phyloP scores from a whole-genome alignment of 1,140 invertebrate species.

The Oscheius sp. region DNA sequence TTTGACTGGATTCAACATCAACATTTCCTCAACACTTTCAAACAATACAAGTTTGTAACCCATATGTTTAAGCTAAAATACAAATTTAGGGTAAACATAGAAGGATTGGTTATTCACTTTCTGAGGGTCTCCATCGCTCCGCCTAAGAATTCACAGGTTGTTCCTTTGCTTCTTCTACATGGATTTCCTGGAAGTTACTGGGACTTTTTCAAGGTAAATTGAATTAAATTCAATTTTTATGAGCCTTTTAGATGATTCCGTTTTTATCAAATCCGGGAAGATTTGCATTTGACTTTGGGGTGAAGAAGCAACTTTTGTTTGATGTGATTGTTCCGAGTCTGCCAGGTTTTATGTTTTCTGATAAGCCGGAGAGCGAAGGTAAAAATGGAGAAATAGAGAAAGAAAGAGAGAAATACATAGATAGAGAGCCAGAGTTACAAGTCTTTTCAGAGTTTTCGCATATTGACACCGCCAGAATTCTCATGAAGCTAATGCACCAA shows the following conservation, averaged over 20 bases:
- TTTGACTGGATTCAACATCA: too few relatives aligned
- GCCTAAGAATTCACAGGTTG: constrained; percentile 20
- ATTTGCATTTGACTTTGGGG: constrained; percentile 47
- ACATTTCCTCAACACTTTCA: too few relatives aligned
- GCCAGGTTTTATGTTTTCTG: constrained; percentile 44
- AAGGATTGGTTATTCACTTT: constrained; percentile 45
- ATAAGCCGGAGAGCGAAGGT: constrained; percentile 40
- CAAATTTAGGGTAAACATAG: constrained; percentile 47
- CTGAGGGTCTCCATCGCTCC: constrained; percentile 35
- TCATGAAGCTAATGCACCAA: constrained; percentile 45
- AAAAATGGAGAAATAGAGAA: too few relatives aligned
- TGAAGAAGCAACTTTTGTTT: constrained; percentile 37
- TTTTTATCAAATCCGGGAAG: constrained; percentile 43
- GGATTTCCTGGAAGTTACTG: constrained; percentile 44
- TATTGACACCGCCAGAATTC: constrained; percentile 32
- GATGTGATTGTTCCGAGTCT: constrained; percentile 48
- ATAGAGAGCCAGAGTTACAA: neutral
- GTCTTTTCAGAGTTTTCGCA: constrained; percentile 36
- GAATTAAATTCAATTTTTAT: neutral
- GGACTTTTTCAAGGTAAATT: constrained; percentile 47
- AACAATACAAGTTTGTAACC: too few relatives aligned
- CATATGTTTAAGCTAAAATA: too few relatives aligned
- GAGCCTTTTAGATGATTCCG: constrained; percentile 33
- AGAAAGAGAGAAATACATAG: neutral
- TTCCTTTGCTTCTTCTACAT: constrained; percentile 42